Percentiles rank a stretch among this genome's conserved stretches.
These are phyloP conservation scores for Chelidonichthys spinosus DNA, from an alignment of 2,797 vertebrate species.

Conservation along the genomic window DNA sequence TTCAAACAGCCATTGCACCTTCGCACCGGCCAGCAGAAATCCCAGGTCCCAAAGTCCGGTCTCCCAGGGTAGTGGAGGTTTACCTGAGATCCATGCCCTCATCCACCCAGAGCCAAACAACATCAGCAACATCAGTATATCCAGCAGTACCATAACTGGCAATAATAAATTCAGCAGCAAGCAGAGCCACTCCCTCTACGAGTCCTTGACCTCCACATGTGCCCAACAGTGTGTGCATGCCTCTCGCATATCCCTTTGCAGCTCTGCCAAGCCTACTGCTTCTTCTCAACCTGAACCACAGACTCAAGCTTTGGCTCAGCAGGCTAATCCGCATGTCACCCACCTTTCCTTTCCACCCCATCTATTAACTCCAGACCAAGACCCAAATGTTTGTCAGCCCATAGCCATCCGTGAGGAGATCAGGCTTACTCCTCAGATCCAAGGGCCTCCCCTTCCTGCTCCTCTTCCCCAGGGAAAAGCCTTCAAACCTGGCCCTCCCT, in stretches of 20 bases:
- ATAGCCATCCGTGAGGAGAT: slow-evolving; percentile 87
- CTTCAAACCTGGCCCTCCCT: slow-evolving; percentile 85
- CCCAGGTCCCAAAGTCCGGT: neutral
- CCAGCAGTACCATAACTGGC: slow-evolving; percentile 10
- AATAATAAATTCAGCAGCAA: slow-evolving; percentile 19
- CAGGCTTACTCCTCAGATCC: slow-evolving; percentile 82
- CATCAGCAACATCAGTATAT: slow-evolving; percentile 8
- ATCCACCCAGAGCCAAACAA: slow-evolving; percentile 6
- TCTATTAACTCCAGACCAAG: slow-evolving; percentile 83
- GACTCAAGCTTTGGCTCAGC: slow-evolving; percentile 54
- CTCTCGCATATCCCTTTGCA: slow-evolving; percentile 59
- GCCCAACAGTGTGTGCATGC: slow-evolving; percentile 88
- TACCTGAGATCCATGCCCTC: neutral
- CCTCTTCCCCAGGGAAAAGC: slow-evolving; percentile 79
- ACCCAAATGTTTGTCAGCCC: slow-evolving; percentile 85
- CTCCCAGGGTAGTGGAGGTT: neutral
- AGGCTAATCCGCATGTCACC: slow-evolving; percentile 86
- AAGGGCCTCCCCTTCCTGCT: slow-evolving; percentile 55
- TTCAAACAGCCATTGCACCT: neutral
- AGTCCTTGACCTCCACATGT: slow-evolving; percentile 70
- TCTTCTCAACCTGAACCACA: slow-evolving; percentile 71
- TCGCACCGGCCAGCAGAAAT: neutral
- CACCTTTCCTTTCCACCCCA: slow-evolving; percentile 66
- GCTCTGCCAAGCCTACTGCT: neutral
- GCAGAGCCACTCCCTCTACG: slow-evolving; percentile 75